A percentile compares a stretch with the other conserved stretches of the same genome.
These are phyloP conservation scores for Myoxocephalus aenaeus DNA, from an alignment of 2,797 vertebrate species.

Conservation along the genomic window DNA sequence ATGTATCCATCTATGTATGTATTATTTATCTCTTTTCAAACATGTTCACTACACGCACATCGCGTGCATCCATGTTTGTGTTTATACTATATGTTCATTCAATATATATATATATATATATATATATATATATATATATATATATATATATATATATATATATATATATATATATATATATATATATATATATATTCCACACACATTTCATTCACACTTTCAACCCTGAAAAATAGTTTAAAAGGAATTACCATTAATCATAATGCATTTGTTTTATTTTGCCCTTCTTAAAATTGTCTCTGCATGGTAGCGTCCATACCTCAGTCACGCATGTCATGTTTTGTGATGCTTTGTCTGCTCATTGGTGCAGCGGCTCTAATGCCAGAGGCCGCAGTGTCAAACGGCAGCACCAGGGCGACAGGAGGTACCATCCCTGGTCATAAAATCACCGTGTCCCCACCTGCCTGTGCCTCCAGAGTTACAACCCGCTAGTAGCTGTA, in stretches of 20 bases:
- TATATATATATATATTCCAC: no score
- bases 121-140: no score
- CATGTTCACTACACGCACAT: neutral
- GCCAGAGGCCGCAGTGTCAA: conserved; percentile 9
- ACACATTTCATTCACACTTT: no score
- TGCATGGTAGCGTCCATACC: neutral
- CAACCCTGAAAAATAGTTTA: no score
- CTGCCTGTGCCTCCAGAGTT: conserved; percentile 12
- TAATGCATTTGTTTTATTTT: neutral
- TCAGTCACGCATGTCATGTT: neutral
- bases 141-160: no score
- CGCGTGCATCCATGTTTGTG: neutral
- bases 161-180: no score
- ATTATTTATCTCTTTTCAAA: neutral
- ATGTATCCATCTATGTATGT: neutral
- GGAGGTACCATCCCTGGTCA: conserved; percentile 7
- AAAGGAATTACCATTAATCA: neutral
- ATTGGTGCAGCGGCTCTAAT: neutral
- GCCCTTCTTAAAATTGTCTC: neutral
- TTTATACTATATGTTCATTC: neutral
- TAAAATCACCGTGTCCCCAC: conserved; percentile 17
- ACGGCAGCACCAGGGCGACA: conserved; percentile 9
- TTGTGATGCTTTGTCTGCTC: neutral
- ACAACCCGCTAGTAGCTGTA: conserved; percentile 14
- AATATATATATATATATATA: no score